Evolutionary conservation across 2,797 vertebrate genomes (phyloP), one percentile per base, ranked within the genome.

Genomic region (Vultur gryphus): DNA sequence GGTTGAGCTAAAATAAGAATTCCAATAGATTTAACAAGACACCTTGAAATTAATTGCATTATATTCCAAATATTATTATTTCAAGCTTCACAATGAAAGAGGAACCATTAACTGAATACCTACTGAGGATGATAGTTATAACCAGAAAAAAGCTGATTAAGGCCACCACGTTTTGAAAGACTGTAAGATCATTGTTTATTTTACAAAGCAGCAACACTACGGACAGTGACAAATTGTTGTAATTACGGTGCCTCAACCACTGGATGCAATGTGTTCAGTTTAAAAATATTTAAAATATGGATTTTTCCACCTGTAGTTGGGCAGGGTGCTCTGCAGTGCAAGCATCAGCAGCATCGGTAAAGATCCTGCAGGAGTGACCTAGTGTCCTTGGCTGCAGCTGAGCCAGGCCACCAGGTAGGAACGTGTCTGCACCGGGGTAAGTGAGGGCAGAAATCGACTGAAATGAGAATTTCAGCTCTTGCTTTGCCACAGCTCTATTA

Each of bases 221-320:
- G 5, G 91, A 77, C 67, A 79, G 44, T 46, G 67, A 94, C 24
- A 89, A 84, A 93, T 73, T 28, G 48, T 55, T 70, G 41, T 16
- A 83, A 92, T 94, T 87, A 77, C 29, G 59, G 24, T 4, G 14
- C 54, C 62, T 88, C 77, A 76, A 76, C 70, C 13, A 39, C 44
- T 83, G 49, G 41, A 85, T 80, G 17, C 13, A 58, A 70, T 28
- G 25, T 13, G 13, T 58, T 87, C 35, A 9, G 19, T 77, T 75
- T 49, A 86, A 90, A 76, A 61, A 35, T 8, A 75, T 5, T 51
- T 55, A 10, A 81, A 89, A 84, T 41, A 81, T 29, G 54, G 69
- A 92, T 94, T 95, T 96, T 96, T 67, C 79, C n/a, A 35, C 66
- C 39, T 89, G n/a, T 46, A 55, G 78, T 62, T 78, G 35, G 31